Conservation (phyloP, 2,797 vertebrate species). For the Melanotaenia maccullochi region DNA sequence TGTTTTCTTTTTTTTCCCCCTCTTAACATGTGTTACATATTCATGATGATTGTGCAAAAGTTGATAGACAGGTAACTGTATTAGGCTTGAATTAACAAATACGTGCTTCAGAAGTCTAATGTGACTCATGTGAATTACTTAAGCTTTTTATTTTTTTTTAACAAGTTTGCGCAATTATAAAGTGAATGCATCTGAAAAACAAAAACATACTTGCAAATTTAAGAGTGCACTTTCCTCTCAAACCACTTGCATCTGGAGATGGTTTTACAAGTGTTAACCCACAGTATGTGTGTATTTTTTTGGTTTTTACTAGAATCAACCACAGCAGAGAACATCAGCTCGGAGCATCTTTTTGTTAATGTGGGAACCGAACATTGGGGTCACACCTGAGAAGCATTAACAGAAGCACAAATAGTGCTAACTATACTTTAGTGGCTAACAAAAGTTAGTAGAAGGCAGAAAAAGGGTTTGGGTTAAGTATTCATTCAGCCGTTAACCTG, state of each 20-base stretch:
- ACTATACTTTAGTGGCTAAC: neutral
- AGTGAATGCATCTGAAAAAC: constrained; percentile 13
- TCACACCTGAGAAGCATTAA: constrained; percentile 21
- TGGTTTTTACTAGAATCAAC: constrained; percentile 27
- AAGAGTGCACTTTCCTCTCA: constrained; percentile 1
- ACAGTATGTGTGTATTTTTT: constrained; percentile 28
- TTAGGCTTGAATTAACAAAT: neutral
- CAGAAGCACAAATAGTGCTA: neutral
- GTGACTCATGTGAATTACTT: neutral
- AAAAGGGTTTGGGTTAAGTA: neutral
- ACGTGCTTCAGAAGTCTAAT: neutral
- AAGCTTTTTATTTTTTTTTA: neutral
- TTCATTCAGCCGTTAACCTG: constrained; percentile 44
- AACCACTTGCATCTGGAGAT: constrained; percentile 38
- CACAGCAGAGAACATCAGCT: constrained; percentile 7
- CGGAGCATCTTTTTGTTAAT: constrained; percentile 27
- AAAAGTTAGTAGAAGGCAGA: neutral
- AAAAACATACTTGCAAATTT: constrained; percentile 7
- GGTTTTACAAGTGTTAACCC: constrained; percentile 35
- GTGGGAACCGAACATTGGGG: constrained; percentile 27
- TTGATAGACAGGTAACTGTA: neutral
- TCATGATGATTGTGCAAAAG: neutral
- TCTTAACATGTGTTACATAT: neutral
- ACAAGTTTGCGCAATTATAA: constrained; percentile 12
- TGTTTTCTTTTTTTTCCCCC: neutral